phyloP scores from a whole-genome alignment of 30 jellyfish, hydroid and myxozoan genomes.

The Haliclystus octoradiatus region DNA sequence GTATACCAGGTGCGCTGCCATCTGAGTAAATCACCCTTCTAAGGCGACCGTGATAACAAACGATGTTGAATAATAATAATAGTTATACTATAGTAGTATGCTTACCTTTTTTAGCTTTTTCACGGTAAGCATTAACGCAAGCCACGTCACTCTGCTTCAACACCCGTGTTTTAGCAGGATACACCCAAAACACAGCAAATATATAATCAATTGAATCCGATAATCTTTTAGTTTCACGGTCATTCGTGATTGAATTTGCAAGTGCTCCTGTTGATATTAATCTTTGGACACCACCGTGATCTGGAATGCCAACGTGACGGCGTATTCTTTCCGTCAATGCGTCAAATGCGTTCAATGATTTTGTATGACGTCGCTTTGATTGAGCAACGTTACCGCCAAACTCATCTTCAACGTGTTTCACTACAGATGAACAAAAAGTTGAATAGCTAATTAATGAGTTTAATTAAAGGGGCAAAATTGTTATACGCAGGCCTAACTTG shows the following conservation, averaged over 20 bases:
- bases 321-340: not conserved
- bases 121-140: slow-evolving; percentile 61
- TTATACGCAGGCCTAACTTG: too few relatives aligned
- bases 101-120: slow-evolving; percentile 58
- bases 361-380: not conserved
- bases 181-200: slow-evolving; percentile 62
- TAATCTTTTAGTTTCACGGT: slow-evolving; percentile 12
- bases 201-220: slow-evolving; percentile 71
- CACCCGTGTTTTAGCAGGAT: slow-evolving; percentile 70
- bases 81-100: too few relatives aligned
- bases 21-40: too few relatives aligned
- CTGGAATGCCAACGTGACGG: slow-evolving; percentile 79
- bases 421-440: too few relatives aligned
- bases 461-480: too few relatives aligned
- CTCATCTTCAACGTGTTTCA: not conserved
- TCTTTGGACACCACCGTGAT: slow-evolving; percentile 88
- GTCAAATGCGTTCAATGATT: not conserved
- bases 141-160: slow-evolving; percentile 35
- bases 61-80: too few relatives aligned
- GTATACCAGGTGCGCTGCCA: too few relatives aligned
- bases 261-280: slow-evolving; percentile 73
- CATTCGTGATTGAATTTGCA: slow-evolving; percentile 14
- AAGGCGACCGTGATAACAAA: too few relatives aligned
- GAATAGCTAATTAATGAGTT: too few relatives aligned
- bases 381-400: not conserved